These are phyloP conservation scores for Eudorcas thomsonii DNA, from an alignment of 2,113 vertebrate genomes.

Conservation along the genomic window DNA sequence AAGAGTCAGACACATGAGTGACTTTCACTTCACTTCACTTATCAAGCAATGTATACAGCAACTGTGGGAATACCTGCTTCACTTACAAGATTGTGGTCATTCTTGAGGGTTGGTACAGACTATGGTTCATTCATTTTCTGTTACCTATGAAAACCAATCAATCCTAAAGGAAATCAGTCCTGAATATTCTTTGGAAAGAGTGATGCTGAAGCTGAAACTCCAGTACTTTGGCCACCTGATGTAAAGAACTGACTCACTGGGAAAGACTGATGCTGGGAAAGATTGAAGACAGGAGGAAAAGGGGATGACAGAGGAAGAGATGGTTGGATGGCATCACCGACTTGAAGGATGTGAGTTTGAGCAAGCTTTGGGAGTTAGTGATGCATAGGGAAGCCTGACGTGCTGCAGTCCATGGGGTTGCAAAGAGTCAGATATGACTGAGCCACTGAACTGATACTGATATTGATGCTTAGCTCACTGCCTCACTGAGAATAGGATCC, in stretches of 20 bases:
- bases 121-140: background rate
- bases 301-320: background rate
- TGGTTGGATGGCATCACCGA: background rate
- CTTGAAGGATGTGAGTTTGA: background rate
- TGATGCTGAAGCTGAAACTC: background rate
- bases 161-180: background rate
- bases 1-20: background rate
- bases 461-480: background rate
- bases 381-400: background rate
- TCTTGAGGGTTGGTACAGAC: background rate
- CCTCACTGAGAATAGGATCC: background rate
- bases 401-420: background rate
- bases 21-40: background rate
- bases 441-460: background rate
- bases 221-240: background rate
- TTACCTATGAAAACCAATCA: background rate
- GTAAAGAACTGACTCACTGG: background rate
- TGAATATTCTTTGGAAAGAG: background rate
- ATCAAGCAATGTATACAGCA: background rate
- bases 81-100: background rate
- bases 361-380: accelerated
- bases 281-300: background rate
- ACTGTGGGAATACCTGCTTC: background rate
- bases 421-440: background rate
- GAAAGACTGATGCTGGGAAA: background rate